A percentile compares a stretch with the other conserved stretches of the same genome.
phyloP scores from a whole-genome alignment of 2,797 vertebrate species.

The Dallia pectoralis region DNA sequence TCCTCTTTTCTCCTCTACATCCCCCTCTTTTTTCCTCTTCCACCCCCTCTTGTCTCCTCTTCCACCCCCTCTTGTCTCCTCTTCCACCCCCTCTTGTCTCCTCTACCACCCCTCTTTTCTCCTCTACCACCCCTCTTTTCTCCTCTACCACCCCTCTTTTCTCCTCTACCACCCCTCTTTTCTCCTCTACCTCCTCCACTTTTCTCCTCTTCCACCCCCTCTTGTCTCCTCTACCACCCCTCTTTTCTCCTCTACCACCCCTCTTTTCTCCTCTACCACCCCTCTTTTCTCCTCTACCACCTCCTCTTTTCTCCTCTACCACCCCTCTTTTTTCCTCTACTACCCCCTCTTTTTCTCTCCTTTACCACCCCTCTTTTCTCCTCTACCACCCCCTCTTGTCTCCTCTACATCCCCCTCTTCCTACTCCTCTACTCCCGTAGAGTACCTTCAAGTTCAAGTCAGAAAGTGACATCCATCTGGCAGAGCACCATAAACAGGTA shows the following conservation, averaged over 20 bases:
- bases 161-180: neutral
- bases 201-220: neutral
- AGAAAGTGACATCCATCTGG: constrained; percentile 95
- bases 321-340: neutral
- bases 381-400: too few relatives aligned
- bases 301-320: neutral
- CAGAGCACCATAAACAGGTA: constrained; percentile 91
- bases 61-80: constrained; percentile 1
- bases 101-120: neutral
- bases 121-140: too few relatives aligned
- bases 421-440: constrained; percentile 55
- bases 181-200: neutral
- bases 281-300: neutral
- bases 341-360: neutral
- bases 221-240: neutral
- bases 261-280: too few relatives aligned
- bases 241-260: neutral
- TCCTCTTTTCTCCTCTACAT: neutral
- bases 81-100: neutral
- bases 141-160: neutral
- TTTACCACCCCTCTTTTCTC: neutral
- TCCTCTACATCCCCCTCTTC: neutral
- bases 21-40: neutral
- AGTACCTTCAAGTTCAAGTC: constrained; percentile 98
- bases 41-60: neutral